Evolutionary conservation across 1,140 invertebrate genomes (phyloP).

Genomic region (Drosophila elegans): DNA sequence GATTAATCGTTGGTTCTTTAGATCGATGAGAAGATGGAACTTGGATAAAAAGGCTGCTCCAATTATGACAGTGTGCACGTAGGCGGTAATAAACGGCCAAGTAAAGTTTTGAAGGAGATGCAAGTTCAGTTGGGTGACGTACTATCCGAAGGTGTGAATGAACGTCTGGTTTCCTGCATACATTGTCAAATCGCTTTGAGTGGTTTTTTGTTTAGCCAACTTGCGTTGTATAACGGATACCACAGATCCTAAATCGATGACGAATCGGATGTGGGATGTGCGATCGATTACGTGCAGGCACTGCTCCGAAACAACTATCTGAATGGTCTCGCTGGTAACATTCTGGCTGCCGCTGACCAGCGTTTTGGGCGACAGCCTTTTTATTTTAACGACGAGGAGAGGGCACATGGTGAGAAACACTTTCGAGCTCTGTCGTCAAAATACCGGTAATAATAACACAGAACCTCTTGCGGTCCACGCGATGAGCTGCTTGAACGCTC

Average conservation of each 20-base stretch:
- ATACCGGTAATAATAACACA: too few species aligned
- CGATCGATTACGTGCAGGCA: background rate
- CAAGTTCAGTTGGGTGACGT: too few species aligned
- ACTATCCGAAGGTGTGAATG: too few species aligned
- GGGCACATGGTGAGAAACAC: background rate
- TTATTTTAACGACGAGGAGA: background rate
- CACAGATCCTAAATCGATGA: background rate
- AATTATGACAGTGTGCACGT: background rate
- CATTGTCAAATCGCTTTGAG: too few species aligned
- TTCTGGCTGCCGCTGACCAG: background rate
- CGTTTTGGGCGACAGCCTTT: background rate
- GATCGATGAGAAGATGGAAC: background rate
- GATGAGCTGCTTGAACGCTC: too few species aligned
- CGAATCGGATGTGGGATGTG: background rate
- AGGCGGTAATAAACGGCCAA: background rate
- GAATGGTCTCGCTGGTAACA: background rate
- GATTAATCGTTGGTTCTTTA: background rate
- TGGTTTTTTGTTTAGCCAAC: background rate
- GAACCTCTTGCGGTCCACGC: background rate
- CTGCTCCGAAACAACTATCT: background rate
- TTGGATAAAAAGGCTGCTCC: background rate
- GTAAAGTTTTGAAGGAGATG: background rate
- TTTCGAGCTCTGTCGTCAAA: conserved; percentile 1
- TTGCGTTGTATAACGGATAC: background rate
- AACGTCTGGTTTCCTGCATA: too few species aligned